phyloP scores from a whole-genome alignment of 2,113 vertebrate genomes.

The Alligator sinensis region DNA sequence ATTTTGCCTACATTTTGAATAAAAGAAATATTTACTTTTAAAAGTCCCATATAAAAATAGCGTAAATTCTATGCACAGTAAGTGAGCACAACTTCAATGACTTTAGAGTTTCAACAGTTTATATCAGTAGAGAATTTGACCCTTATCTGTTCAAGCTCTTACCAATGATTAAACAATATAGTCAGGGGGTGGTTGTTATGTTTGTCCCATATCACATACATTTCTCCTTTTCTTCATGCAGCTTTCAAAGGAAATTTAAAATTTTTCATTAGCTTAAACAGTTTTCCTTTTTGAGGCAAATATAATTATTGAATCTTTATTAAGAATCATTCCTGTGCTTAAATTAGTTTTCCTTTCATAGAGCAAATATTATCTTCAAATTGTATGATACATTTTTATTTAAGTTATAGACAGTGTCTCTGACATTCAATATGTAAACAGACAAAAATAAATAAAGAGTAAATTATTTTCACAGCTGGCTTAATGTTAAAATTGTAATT shows the following conservation, averaged over 20 bases:
- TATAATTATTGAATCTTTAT: neutral
- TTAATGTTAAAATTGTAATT: constrained; percentile 5
- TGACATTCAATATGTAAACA: neutral
- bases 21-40: neutral
- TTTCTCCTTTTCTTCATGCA: neutral
- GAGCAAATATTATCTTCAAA: neutral
- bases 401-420: neutral
- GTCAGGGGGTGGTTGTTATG: neutral
- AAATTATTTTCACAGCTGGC: neutral
- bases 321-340: neutral
- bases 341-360: neutral
- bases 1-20: fast-evolving
- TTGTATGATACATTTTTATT: neutral
- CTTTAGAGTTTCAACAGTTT: neutral
- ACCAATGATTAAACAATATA: neutral
- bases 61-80: neutral
- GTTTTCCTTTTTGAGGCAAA: neutral
- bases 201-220: neutral
- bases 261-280: neutral
- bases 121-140: neutral
- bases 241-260: neutral
- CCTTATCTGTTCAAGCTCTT: neutral
- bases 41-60: neutral
- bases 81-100: neutral
- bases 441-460: neutral